Percentiles rank a stretch among this genome's conserved stretches.
These are phyloP conservation scores for Drosophila kikkawai DNA, from an alignment of 1,140 invertebrate species.

Conservation along the genomic window DNA sequence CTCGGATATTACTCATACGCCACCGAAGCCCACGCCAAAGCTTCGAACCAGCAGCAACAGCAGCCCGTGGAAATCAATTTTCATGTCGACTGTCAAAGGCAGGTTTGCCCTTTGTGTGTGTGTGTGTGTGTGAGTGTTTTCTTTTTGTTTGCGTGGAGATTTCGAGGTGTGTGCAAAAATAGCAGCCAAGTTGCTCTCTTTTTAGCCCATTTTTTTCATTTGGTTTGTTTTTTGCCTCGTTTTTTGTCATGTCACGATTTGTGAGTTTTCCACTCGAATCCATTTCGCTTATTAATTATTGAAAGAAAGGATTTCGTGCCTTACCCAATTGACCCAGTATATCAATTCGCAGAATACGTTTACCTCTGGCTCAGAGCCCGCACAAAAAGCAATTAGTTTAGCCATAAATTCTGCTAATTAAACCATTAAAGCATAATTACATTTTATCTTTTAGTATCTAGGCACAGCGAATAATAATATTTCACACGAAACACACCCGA, in stretches of 20 bases:
- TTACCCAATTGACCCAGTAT: slow-evolving; percentile 13
- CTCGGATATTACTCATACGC: slow-evolving; percentile 68
- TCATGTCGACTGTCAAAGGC: slow-evolving; percentile 72
- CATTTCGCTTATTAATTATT: slow-evolving; percentile 71
- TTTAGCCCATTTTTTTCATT: slow-evolving; percentile 2
- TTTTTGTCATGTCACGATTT: slow-evolving; percentile 67
- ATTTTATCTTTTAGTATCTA: slow-evolving; percentile 27
- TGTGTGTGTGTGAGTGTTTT: slow-evolving; percentile 8
- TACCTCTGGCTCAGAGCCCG: background rate
- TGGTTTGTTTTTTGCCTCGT: slow-evolving; percentile 16
- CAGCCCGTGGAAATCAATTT: slow-evolving; percentile 73
- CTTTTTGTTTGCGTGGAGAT: slow-evolving; percentile 13
- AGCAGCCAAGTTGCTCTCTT: slow-evolving; percentile 62
- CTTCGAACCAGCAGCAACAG: slow-evolving; percentile 13
- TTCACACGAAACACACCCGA: slow-evolving; percentile 38
- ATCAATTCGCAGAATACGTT: slow-evolving; percentile 10
- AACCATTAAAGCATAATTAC: slow-evolving; percentile 47
- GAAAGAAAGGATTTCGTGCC: slow-evolving; percentile 17
- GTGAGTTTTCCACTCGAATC: slow-evolving; percentile 67
- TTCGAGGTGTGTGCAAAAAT: slow-evolving; percentile 55
- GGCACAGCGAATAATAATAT: slow-evolving; percentile 10
- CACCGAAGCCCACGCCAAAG: slow-evolving; percentile 24
- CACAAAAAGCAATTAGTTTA: slow-evolving; percentile 42
- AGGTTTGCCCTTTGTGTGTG: slow-evolving; percentile 50
- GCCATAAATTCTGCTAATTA: slow-evolving; percentile 52